Evolutionary conservation across 2,113 vertebrate species (phyloP), one percentile per base, ranked within the genome.

Genomic region (Laterallus jamaicensis): DNA sequence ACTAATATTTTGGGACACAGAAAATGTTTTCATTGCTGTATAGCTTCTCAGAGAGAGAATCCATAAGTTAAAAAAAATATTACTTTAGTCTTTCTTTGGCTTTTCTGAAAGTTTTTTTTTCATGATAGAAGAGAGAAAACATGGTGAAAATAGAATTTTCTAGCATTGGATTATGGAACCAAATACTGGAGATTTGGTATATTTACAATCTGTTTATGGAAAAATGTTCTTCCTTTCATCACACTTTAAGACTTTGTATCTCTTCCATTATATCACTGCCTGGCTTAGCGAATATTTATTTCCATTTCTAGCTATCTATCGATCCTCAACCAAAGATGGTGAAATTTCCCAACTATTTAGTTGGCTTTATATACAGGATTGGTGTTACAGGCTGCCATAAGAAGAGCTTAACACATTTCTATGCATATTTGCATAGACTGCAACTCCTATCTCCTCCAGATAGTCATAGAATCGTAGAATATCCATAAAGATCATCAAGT

Each of bases 161-260:
- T 54, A 15, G 3, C 18, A 50, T 3, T 80, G 37, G 5, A 47
- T 77, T 93, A n/a, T 54, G 15, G 8, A 73, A 82, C 42, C 4
- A 68, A 82, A 60, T 4, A 50, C 9, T 26, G 14, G 4, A 1
- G 0, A 0, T 47, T 73, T 88, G 10, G 3, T 71, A 22, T 47
- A 9, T 60, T 66, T 63, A 17, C 39, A 15, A 75, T 84, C 35
- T 50, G 15, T 1, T 35, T 81, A 16, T 64, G 4, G 22, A 79
- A 47, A 66, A 74, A 68, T 42, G 3, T 2, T 69, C 5, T 74
- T 79, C 3, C 5, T 77, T 82, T 31, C 12, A 35, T 71, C 39
- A 60, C 17, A 29, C 5, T 62, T 58, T 13, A 54, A 40, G 32
- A 58, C 35, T 88, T 76, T 62, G 4, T 10, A 10, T 79, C 13